Conservation (phyloP, 2,888 invertebrate genomes). For the Gerris lacustris region DNA sequence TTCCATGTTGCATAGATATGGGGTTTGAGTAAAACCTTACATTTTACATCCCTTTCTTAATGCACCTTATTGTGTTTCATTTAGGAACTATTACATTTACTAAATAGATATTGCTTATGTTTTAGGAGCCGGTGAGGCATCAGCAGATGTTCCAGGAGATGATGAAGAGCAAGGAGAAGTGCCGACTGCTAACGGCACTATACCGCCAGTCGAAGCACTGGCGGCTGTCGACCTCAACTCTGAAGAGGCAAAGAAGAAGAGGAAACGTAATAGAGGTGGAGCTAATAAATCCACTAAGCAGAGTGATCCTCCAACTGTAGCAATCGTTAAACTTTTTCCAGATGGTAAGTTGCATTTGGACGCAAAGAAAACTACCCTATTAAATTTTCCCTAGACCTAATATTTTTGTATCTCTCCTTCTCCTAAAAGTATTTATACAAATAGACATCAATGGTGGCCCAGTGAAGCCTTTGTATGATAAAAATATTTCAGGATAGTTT, state of each 20-base stretch:
- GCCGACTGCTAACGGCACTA: slow-evolving; percentile 23
- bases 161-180: slow-evolving; percentile 32
- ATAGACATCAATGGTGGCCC: too few relatives aligned
- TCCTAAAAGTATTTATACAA: too few relatives aligned
- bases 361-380: not conserved
- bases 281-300: slow-evolving; percentile 48
- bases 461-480: too few relatives aligned
- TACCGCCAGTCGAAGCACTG: slow-evolving; percentile 29
- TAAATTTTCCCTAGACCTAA: too few relatives aligned
- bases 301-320: slow-evolving; percentile 75
- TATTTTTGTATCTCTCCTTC: too few relatives aligned
- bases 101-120: not conserved
- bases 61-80: too few relatives aligned
- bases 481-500: too few relatives aligned
- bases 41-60: too few relatives aligned
- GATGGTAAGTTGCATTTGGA: slow-evolving; percentile 45
- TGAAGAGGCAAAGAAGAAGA: slow-evolving; percentile 33
- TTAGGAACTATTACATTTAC: too few relatives aligned
- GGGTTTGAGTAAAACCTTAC: too few relatives aligned
- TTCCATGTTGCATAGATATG: too few relatives aligned
- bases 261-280: slow-evolving; percentile 35
- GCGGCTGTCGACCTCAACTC: slow-evolving; percentile 14
- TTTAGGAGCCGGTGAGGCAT: slow-evolving; percentile 38
- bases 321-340: slow-evolving; percentile 72
- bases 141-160: slow-evolving; percentile 39